Conservation (phyloP, 2,113 vertebrate species). For the Polypterus bichir region DNA sequence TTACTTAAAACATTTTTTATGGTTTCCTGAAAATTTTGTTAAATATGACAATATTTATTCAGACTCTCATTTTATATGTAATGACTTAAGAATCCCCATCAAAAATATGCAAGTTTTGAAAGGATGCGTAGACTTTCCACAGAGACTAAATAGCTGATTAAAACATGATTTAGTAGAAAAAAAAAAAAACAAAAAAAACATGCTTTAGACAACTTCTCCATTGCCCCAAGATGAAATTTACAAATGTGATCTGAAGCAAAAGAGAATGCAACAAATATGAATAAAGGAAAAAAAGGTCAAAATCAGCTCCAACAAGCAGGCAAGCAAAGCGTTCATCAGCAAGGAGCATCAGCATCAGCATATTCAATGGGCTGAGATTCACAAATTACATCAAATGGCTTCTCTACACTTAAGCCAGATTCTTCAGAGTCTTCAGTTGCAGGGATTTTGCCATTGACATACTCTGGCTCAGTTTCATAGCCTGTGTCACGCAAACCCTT, state of each 20-base stretch:
- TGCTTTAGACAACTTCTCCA: neutral
- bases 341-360: constrained; percentile 61
- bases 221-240: too few species aligned
- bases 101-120: too few species aligned
- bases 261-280: too few species aligned
- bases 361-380: constrained; percentile 69
- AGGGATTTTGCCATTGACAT: constrained; percentile 58
- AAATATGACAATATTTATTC: too few species aligned
- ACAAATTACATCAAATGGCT: constrained; percentile 81
- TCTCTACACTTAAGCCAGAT: constrained; percentile 39
- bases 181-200: neutral
- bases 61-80: too few species aligned
- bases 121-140: too few species aligned
- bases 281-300: too few species aligned
- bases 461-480: constrained; percentile 83
- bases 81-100: too few species aligned
- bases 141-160: too few species aligned
- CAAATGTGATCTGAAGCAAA: too few species aligned
- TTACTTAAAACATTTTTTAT: too few species aligned
- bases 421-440: constrained; percentile 38
- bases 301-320: neutral
- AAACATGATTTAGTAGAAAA: neutral
- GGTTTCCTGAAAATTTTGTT: too few species aligned
- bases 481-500: constrained; percentile 71
- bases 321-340: constrained; percentile 19